Conservation (phyloP, 2,888 invertebrate species). For the Drosophila sordidula region DNA sequence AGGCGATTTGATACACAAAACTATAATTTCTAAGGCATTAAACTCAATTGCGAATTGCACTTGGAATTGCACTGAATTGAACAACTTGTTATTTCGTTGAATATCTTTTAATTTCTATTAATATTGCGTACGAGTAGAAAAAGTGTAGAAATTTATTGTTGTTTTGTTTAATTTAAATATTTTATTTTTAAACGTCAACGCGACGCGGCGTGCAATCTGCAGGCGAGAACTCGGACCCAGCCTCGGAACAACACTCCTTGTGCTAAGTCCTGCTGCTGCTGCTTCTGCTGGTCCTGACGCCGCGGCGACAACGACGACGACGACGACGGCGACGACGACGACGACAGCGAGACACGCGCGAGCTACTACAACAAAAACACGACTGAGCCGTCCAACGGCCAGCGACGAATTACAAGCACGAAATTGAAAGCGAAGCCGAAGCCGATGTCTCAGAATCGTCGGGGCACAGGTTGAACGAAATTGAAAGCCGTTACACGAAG, state of each 20-base stretch:
- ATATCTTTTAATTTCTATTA: conserved; percentile 13
- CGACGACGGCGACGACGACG: conserved; percentile 48
- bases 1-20: conserved; percentile 60
- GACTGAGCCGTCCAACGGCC: conserved; percentile 79
- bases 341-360: conserved; percentile 75
- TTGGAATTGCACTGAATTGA: conserved; percentile 56
- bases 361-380: conserved; percentile 82
- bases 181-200: conserved; percentile 25
- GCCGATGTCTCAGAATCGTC: conserved; percentile 2
- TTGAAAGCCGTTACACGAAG: conserved; percentile 70
- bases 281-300: conserved; percentile 48
- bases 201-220: conserved; percentile 66
- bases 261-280: conserved; percentile 53
- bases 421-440: conserved; percentile 69
- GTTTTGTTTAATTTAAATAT: conserved; percentile 10
- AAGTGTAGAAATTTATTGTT: conserved; percentile 62
- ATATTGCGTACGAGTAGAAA: conserved; percentile 56
- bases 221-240: conserved; percentile 48
- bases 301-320: conserved; percentile 33
- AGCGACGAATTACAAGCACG: conserved; percentile 69
- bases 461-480: conserved; percentile 68
- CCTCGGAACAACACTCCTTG: conserved; percentile 44
- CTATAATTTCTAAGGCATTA: conserved; percentile 55
- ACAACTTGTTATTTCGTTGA: conserved; percentile 30
- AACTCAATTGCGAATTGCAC: conserved; percentile 53